Evolutionary conservation across 2,113 vertebrate species (phyloP).

Genomic region (Odobenus rosmarus): DNA sequence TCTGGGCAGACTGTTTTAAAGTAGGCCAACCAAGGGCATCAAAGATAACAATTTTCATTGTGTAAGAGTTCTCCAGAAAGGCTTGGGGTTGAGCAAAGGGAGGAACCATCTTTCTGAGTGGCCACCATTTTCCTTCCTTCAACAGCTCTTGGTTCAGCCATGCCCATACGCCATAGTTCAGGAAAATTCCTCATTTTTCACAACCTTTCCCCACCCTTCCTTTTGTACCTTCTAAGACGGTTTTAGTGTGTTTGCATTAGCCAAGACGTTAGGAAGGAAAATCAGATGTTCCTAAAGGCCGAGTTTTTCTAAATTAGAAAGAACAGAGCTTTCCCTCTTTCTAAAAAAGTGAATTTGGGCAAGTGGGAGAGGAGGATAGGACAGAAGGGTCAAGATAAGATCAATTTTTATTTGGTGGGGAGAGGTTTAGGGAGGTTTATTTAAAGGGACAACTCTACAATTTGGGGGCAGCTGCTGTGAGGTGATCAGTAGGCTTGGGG

Average conservation of each 20-base stretch:
- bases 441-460: neutral
- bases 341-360: neutral
- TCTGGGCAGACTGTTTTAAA: neutral
- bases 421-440: neutral
- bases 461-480: neutral
- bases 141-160: neutral
- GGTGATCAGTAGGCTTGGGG: neutral
- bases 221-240: neutral
- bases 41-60: neutral
- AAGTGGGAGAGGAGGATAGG: neutral
- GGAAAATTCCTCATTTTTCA: neutral
- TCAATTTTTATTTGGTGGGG: neutral
- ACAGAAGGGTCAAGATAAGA: neutral
- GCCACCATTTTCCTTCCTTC: neutral
- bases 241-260: neutral
- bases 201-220: neutral
- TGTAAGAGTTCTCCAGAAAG: constrained; percentile 12
- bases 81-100: neutral
- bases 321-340: neutral
- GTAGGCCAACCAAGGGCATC: neutral
- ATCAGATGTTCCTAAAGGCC: neutral
- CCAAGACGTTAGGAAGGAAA: neutral
- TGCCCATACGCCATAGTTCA: neutral
- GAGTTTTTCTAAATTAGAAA: neutral
- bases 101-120: neutral